Evolutionary conservation across 2,888 invertebrate genomes (phyloP).

Genomic region (Dermolepida albohirtum): DNA sequence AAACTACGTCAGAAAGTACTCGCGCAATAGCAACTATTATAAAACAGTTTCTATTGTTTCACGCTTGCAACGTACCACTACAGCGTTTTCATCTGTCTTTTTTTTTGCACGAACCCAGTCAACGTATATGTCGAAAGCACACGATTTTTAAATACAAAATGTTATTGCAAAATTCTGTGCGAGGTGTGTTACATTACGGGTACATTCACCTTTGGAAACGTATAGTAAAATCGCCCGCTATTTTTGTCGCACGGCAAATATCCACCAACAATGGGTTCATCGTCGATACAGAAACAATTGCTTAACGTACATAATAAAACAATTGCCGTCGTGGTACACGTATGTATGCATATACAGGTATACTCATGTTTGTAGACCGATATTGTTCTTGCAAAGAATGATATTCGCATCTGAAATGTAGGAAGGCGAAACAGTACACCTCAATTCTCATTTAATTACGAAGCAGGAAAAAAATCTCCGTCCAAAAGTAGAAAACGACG

Average conservation of each 20-base stretch:
- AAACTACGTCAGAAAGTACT: not conserved
- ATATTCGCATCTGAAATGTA: conserved; percentile 12
- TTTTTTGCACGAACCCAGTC: conserved; percentile 33
- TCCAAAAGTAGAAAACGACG: conserved; percentile 25
- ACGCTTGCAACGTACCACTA: conserved; percentile 12
- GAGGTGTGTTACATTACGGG: conserved; percentile 41
- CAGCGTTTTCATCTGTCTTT: conserved; percentile 26
- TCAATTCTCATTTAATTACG: conserved; percentile 17
- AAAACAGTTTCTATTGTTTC: conserved; percentile 36
- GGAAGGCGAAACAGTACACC: conserved; percentile 15
- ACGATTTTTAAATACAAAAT: conserved; percentile 61
- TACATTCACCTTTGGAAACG: conserved; percentile 54
- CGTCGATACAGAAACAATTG: conserved; percentile 31
- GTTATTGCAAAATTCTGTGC: conserved; percentile 56
- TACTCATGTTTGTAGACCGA: conserved; percentile 10
- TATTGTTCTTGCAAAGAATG: conserved; percentile 34
- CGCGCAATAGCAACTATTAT: conserved; percentile 19
- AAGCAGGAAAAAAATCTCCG: conserved; percentile 2
- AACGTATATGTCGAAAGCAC: conserved; percentile 53
- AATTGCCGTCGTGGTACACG: conserved; percentile 14
- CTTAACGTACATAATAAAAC: conserved; percentile 34
- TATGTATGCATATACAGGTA: too few relatives aligned
- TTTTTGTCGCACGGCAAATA: conserved; percentile 47
- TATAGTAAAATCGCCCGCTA: conserved; percentile 44
- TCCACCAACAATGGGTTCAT: conserved; percentile 31